Conservation (phyloP, 2,888 invertebrate species). For the Melanostoma mellinum region DNA sequence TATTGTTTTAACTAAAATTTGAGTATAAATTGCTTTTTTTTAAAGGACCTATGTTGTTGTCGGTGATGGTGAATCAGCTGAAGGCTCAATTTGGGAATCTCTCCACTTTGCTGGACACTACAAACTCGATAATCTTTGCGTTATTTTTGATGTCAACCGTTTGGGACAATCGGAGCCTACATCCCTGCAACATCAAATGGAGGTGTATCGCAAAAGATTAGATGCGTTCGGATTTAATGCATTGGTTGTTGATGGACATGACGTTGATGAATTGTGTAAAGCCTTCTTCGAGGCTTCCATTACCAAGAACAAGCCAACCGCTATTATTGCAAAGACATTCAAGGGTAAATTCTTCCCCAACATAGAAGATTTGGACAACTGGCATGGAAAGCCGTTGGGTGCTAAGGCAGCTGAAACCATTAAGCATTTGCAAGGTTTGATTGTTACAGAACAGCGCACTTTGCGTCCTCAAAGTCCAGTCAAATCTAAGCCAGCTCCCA, state of each 20-base stretch:
- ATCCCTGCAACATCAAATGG: constrained; percentile 94
- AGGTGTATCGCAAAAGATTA: constrained; percentile 90
- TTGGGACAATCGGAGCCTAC: constrained; percentile 99
- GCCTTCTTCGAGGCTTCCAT: constrained; percentile 91
- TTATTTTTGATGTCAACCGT: constrained; percentile 98
- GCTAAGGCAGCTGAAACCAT: constrained; percentile 88
- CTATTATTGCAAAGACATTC: constrained; percentile 96
- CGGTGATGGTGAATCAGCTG: constrained; percentile 99
- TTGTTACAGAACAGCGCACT: constrained; percentile 75
- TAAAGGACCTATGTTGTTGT: constrained; percentile 95
- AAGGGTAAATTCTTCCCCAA: constrained; percentile 95
- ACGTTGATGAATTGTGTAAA: constrained; percentile 94
- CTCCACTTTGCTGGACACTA: constrained; percentile 97
- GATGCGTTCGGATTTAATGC: constrained; percentile 96
- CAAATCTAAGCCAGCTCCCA: constrained; percentile 87
- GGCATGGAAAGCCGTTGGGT: constrained; percentile 99
- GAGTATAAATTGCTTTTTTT: constrained; percentile 9
- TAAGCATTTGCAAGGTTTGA: constrained; percentile 85
- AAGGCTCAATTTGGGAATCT: constrained; percentile 99
- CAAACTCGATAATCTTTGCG: constrained; percentile 97
- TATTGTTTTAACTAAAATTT: constrained; percentile 2
- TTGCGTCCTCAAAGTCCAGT: constrained; percentile 86
- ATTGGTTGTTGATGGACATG: constrained; percentile 97
- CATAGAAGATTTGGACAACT: constrained; percentile 96
- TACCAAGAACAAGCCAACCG: constrained; percentile 93